Percentiles rank a stretch among this genome's conserved stretches.
phyloP scores from a whole-genome alignment of 2,888 invertebrate genomes.

The Synanthedon formicaeformis region DNA sequence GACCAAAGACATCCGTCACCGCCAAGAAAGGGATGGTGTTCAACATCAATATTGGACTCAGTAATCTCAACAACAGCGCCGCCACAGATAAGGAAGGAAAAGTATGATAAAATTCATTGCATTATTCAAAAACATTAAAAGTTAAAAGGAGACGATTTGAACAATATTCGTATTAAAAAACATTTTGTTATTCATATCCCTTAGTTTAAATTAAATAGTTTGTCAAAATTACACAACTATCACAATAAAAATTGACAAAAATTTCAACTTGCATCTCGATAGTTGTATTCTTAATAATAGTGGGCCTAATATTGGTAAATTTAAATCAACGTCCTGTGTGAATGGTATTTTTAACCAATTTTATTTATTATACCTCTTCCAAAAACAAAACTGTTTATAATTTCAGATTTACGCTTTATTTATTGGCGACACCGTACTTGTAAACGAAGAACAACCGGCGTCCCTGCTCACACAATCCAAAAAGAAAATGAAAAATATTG shows the following conservation, averaged over 20 bases:
- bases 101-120: constrained; percentile 30
- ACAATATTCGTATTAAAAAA: too few species aligned
- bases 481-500: constrained; percentile 95
- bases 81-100: constrained; percentile 89
- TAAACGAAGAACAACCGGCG: constrained; percentile 90
- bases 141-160: too few species aligned
- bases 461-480: constrained; percentile 90
- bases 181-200: too few species aligned
- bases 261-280: too few species aligned
- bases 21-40: constrained; percentile 96
- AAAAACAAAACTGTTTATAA: constrained; percentile 1
- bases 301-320: too few species aligned
- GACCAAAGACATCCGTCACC: constrained; percentile 84
- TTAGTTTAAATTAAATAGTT: too few species aligned
- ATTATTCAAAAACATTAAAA: neutral
- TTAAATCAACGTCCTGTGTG: neutral
- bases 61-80: constrained; percentile 84
- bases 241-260: too few species aligned
- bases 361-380: neutral
- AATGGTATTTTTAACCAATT: neutral
- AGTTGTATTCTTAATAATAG: too few species aligned
- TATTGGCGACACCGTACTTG: constrained; percentile 96
- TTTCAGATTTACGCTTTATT: constrained; percentile 85
- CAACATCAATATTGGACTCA: constrained; percentile 93
- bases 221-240: too few species aligned